A percentile compares a stretch with the other conserved stretches of the same genome.
These are phyloP conservation scores for Struthio camelus DNA, from an alignment of 2,113 vertebrate species.

Conservation along the genomic window DNA sequence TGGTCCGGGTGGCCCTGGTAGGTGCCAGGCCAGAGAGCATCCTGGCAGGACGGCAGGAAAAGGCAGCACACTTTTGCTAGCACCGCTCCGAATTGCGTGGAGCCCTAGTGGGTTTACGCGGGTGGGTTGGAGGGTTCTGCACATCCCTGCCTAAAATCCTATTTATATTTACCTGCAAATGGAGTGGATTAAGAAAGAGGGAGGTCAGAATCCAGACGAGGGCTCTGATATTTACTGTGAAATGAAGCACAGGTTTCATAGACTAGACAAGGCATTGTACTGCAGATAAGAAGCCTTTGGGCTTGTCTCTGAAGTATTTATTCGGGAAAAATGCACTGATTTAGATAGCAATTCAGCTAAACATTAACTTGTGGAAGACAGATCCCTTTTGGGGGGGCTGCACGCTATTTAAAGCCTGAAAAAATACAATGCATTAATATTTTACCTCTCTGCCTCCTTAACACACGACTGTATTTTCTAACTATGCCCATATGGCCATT, in stretches of 20 bases:
- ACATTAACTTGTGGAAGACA: neutral
- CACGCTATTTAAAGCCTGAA: neutral
- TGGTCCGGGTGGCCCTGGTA: rapidly evolving
- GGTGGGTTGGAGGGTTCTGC: too few species aligned
- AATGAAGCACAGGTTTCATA: neutral
- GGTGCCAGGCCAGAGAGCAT: neutral
- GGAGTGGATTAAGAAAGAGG: neutral
- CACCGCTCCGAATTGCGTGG: too few species aligned
- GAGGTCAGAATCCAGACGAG: neutral
- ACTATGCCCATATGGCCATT: neutral
- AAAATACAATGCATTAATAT: neutral
- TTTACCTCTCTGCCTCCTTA: neutral
- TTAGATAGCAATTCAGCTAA: neutral
- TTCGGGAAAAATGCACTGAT: neutral
- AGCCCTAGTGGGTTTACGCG: neutral
- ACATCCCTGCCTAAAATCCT: too few species aligned
- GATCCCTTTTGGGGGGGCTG: neutral
- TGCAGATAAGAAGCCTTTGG: neutral
- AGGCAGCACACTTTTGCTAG: neutral
- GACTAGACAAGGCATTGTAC: rapidly evolving
- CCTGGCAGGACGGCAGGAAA: neutral
- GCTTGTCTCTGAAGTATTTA: neutral
- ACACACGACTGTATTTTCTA: neutral
- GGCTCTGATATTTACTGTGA: neutral
- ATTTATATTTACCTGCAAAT: too few species aligned